Base-by-base conservation (phyloP, 2,888 invertebrate genomes). In the Noctua janthe region DNA sequence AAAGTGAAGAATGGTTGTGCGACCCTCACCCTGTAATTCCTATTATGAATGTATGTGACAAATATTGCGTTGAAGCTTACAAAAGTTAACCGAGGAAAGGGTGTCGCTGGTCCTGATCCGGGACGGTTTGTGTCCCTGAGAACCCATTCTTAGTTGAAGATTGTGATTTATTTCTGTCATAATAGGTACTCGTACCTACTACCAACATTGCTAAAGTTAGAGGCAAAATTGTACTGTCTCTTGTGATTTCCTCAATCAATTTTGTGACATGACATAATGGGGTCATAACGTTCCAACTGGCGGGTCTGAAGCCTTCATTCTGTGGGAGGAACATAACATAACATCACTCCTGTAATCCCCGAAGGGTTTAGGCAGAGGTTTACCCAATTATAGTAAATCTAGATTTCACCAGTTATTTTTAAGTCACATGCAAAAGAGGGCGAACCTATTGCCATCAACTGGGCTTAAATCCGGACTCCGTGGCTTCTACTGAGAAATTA, bases 81-180 rank as follows among this genome's bases (percentile, higher is more conserved):
- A 81, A 81, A 84, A 56, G 78, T 20, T 6, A 43, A 20, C 23
- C 29, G 64, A 71, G 43, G 47, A 51, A 76, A 84, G 70, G 84
- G 70, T 56, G 3, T 23, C 29, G 49, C 3, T 76, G 54, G 49
- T 35, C 17, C 47, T 76, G 43, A 66, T 81, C 67, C n/a, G 8
- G 78, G 51, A 67, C n/a, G 51, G 67, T 59, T 85, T 84, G 59
- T 39, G 20, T 72, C 29, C 29, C 29, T 29, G 15, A 39, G 20
- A 69, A 20, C 39, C 39, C 43, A 20, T 69, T 29, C 59, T 67
- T 10, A 39, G 39, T 54, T 39, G 4, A 56, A 43, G 62, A n/a
- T 35, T 72, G 59, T 78, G 47, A 82, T 72, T 72, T 84, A 67
- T 67, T 69, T 54, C 7, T 0, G 10, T n/a, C 10, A 62, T 51